Evolutionary conservation across 2,113 vertebrate species (phyloP).

Genomic region (Equus przewalskii): DNA sequence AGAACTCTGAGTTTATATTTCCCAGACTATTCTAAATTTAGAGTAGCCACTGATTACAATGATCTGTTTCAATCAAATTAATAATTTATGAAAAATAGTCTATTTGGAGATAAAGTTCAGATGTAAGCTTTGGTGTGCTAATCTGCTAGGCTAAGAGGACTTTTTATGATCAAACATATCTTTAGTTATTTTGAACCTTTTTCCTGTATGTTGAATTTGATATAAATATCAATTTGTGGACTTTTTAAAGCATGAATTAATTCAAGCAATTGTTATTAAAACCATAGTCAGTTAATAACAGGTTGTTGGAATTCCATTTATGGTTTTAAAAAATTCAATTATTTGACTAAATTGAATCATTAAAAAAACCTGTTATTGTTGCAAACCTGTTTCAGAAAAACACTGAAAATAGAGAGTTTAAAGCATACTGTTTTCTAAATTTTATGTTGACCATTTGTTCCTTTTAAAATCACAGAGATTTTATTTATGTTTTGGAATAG

Average conservation of each 20-base stretch:
- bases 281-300: not conserved
- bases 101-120: not conserved
- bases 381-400: not conserved
- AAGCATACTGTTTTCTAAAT: not conserved
- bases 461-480: not conserved
- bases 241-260: not conserved
- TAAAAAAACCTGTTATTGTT: not conserved
- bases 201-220: not conserved
- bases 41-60: not conserved
- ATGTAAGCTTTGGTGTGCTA: not conserved
- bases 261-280: slow-evolving; percentile 11
- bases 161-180: not conserved
- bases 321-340: slow-evolving; percentile 3
- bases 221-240: not conserved
- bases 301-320: not conserved
- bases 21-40: not conserved
- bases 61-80: not conserved
- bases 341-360: not conserved
- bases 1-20: not conserved
- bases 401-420: not conserved
- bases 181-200: not conserved
- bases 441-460: not conserved
- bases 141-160: not conserved
- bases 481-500: not conserved
- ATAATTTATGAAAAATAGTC: not conserved